Base-by-base conservation (phyloP, 2,797 vertebrate species). In the Etheostoma nigrum region DNA sequence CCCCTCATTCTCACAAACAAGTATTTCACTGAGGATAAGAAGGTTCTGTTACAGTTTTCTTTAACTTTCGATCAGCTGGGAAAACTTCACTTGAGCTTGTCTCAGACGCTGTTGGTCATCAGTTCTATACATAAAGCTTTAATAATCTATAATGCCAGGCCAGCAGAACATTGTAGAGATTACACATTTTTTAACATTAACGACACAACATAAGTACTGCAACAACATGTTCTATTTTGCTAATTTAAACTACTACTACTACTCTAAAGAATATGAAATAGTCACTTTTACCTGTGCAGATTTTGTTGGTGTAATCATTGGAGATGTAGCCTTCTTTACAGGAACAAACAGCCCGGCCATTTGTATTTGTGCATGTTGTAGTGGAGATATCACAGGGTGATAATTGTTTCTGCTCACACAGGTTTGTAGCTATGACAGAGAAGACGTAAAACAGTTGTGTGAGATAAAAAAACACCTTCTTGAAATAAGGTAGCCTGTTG, bases 261-360 rank as follows among this genome's bases (percentile, higher is more conserved):
- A 18, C 21, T 58, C 14, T 19, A 6, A 25, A 75, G 14, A 36
- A 62, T 36, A 65, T 30, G 0, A 12, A 40, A 27, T 1, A 27
- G 47, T 33, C 0, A 2, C 1, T 72, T 68, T 88, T 74, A 96
- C 95, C 94, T 88, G 1, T 80, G 85, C 95, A 96, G 83, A 75
- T 94, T 49, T 0, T 86, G 59, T 36, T 52, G 58, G 5, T 30
- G 30, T 30, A 30, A 30, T 30, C 30, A 30, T 30, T 30, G 30
- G 44, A 30, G 67, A 95, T 12, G 77, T 76, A 94, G 59, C 93
- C 95, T 0, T 63, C 1, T 51, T 12, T 76, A 76, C 95, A 96
- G 79, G n/a, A n/a, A 82, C 95, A 96, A 0, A 0, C 0, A 49
- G 65, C 13, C 1, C 0, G 1, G 5, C 92, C 93, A 0, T 36